These are phyloP conservation scores for Euclidia mi DNA, from an alignment of 2,888 invertebrate genomes.

Conservation along the genomic window DNA sequence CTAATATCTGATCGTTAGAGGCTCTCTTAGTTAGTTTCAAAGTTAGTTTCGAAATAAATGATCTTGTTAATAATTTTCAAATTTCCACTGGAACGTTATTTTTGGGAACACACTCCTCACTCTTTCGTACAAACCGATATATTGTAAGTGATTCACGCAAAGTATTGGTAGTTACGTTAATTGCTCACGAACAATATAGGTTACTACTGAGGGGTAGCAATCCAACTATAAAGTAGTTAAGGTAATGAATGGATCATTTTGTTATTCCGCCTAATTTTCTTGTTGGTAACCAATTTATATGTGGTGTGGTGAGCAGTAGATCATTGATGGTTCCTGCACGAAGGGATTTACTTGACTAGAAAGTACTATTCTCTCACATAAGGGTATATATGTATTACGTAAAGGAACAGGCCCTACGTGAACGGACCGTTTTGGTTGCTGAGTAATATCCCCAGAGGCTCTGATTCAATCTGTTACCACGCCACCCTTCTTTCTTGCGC, in stretches of 20 bases:
- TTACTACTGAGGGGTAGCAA: constrained; percentile 30
- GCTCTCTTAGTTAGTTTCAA: constrained; percentile 42
- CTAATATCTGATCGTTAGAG: too few species aligned
- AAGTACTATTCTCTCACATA: too few species aligned
- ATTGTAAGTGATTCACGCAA: constrained; percentile 33
- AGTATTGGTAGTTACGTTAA: constrained; percentile 43
- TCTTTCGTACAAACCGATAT: constrained; percentile 31
- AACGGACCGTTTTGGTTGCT: too few species aligned
- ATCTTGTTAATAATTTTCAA: constrained; percentile 57
- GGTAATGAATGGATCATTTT: constrained; percentile 34
- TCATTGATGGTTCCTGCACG: too few species aligned
- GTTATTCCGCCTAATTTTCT: constrained; percentile 23
- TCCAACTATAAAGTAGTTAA: constrained; percentile 39
- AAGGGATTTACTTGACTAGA: too few species aligned
- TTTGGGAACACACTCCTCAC: constrained; percentile 30
- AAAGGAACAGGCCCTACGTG: too few species aligned
- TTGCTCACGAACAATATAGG: constrained; percentile 41
- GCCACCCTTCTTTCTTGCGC: too few species aligned
- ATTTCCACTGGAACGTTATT: constrained; percentile 51
- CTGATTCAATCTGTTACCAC: too few species aligned
- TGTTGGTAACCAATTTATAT: too few species aligned
- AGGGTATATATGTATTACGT: too few species aligned
- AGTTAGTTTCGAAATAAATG: constrained; percentile 60
- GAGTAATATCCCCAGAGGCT: too few species aligned
- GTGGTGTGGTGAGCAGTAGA: too few species aligned